Percentiles rank a stretch among this genome's conserved stretches.
Evolutionary conservation across 2,888 invertebrate species (phyloP).

Genomic region (Drosophila diplacantha): DNA sequence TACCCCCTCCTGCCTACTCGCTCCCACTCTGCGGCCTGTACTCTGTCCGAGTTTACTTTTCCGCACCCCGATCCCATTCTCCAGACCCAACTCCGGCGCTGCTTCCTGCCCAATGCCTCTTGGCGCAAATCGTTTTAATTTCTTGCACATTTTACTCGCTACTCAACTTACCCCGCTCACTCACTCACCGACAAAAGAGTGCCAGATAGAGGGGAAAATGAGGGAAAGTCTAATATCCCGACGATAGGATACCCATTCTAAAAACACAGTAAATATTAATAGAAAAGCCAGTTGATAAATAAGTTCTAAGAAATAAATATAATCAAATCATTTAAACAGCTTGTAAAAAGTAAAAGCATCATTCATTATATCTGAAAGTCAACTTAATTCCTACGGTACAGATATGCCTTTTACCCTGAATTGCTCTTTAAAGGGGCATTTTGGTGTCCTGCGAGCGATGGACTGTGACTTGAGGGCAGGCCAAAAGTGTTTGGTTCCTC

Average conservation of each 20-base stretch:
- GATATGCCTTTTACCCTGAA: conserved; percentile 2
- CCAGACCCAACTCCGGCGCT: neutral
- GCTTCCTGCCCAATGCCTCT: conserved; percentile 23
- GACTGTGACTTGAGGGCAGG: conserved; percentile 40
- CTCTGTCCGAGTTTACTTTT: conserved; percentile 26
- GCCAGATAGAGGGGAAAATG: conserved; percentile 8
- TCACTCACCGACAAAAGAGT: conserved; percentile 21
- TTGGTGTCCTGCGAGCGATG: conserved; percentile 33
- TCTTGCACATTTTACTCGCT: conserved; percentile 59
- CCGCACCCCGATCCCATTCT: conserved; percentile 10
- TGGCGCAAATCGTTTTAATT: conserved; percentile 62
- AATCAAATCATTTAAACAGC: too few species aligned
- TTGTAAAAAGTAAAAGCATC: too few species aligned
- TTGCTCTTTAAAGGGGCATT: neutral
- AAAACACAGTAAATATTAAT: neutral
- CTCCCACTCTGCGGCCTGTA: conserved; percentile 7
- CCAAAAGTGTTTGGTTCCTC: conserved; percentile 54
- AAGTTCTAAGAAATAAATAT: too few species aligned
- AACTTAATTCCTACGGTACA: too few species aligned
- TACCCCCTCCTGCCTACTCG: neutral
- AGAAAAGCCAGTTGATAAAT: too few species aligned
- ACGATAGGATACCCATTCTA: neutral
- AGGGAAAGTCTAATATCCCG: neutral
- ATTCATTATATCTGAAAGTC: too few species aligned
- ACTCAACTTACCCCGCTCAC: conserved; percentile 38